These are phyloP conservation scores for Tachycineta bicolor DNA, from an alignment of 2,113 vertebrate species.

Conservation along the genomic window DNA sequence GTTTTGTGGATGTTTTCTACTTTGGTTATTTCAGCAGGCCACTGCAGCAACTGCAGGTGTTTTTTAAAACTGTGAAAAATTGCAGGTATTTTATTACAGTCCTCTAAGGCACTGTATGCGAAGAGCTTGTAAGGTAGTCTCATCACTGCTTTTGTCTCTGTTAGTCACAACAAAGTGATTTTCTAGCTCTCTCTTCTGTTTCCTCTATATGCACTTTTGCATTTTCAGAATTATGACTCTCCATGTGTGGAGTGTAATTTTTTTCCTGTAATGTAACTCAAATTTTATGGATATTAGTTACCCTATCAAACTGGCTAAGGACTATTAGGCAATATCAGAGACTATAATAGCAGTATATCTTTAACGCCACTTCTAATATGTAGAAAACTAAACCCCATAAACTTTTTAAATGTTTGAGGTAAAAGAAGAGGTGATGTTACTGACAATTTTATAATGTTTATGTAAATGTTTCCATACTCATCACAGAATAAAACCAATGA, in stretches of 20 bases:
- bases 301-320: not conserved
- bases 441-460: not conserved
- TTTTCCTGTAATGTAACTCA: not conserved
- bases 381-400: not conserved
- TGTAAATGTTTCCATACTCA: not conserved
- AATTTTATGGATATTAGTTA: not conserved
- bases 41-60: not conserved
- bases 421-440: not conserved
- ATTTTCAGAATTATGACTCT: not conserved
- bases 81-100: not conserved
- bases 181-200: not conserved
- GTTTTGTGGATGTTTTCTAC: not conserved
- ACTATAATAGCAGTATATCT: not conserved
- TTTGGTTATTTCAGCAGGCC: not conserved
- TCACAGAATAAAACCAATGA: not conserved
- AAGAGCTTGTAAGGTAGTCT: not conserved
- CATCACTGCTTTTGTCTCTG: not conserved
- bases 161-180: not conserved
- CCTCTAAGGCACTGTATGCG: not conserved
- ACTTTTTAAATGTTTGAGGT: not conserved
- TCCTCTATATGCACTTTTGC: not conserved
- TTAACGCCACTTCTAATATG: not conserved
- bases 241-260: not conserved
- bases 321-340: not conserved
- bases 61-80: not conserved